Base-by-base conservation (phyloP, 1,140 invertebrate genomes). In the Leptinotarsa texana region DNA sequence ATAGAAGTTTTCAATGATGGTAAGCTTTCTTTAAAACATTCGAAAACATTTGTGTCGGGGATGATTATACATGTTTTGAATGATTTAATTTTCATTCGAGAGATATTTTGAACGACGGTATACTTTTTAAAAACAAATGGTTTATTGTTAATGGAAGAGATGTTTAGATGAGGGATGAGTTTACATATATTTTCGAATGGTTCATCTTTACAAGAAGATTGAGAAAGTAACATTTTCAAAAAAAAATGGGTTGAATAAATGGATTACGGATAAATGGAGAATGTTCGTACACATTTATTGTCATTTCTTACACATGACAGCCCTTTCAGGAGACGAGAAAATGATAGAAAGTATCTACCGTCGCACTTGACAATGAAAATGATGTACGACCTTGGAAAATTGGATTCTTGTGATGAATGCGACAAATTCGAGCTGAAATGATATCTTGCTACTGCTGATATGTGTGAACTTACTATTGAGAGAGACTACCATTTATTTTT, bases 401-500 rank as follows among this genome's bases (percentile, higher is more conserved):
- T 21, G 63, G 63, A 65, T 65, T 22, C 63, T 65, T 65, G n/a
- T 65, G 22, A 65, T 65, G 63, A 65, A 65, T 27, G 63, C 11
- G 17, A 65, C 22, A 65, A 65, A 6, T 65, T 65, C 21, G 27
- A 65, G 63, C 63, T 65, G 24, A 65, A 65, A n/a, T 22, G 2
- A 65, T 22, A 65, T 65, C 0, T 65, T 65, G 63, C 63, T 65
- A 65, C 63, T 27, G 63, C 27, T 65, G 63, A 65, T 65, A 18
- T 22, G 63, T 27, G 63, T 65, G 17, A 65, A 65, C 63, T 24
- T 3, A 24, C 24, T 4, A 24, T 24, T 24, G 24, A 24, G 24
- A 24, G 24, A 24, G 24, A 24, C 24, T 24, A 24, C 3, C 3
- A 24, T 24, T 24, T 24, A 24, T 24, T 24, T 24, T 24, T 24